Conservation (phyloP, 2,888 invertebrate genomes). For the Zhuqinia jingwanae region DNA sequence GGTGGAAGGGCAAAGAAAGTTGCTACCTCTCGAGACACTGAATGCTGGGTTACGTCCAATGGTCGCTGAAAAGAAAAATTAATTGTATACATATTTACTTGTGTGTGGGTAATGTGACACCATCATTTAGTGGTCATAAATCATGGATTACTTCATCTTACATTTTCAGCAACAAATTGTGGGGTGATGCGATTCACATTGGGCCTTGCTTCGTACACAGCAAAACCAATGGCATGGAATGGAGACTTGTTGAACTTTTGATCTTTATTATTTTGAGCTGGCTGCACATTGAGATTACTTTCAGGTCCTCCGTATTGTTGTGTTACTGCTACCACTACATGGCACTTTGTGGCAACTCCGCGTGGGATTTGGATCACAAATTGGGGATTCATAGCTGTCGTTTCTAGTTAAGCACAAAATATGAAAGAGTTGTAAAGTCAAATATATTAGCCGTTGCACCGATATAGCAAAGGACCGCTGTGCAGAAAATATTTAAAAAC, state of each 20-base stretch:
- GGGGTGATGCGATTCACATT: slow-evolving; percentile 84
- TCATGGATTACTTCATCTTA: slow-evolving; percentile 78
- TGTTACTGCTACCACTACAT: slow-evolving; percentile 87
- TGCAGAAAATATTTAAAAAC: too few relatives aligned
- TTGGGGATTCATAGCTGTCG: slow-evolving; percentile 87
- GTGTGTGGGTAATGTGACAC: too few relatives aligned
- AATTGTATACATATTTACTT: too few relatives aligned
- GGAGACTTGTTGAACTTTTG: slow-evolving; percentile 82
- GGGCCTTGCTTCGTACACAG: slow-evolving; percentile 87
- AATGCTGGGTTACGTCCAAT: slow-evolving; percentile 86
- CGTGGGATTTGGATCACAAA: slow-evolving; percentile 87
- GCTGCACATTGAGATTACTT: slow-evolving; percentile 71
- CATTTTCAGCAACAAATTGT: slow-evolving; percentile 85
- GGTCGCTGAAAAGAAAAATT: slow-evolving; percentile 83
- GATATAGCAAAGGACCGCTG: too few relatives aligned
- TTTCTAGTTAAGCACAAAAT: slow-evolving; percentile 81
- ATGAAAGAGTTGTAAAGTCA: not conserved
- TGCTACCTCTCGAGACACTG: slow-evolving; percentile 86
- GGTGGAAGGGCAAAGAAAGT: slow-evolving; percentile 88
- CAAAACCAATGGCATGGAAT: slow-evolving; percentile 86
- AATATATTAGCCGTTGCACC: not conserved
- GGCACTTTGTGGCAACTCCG: slow-evolving; percentile 85
- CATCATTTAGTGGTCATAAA: too few relatives aligned
- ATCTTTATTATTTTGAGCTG: slow-evolving; percentile 80
- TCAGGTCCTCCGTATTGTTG: slow-evolving; percentile 80